Base-by-base conservation (phyloP, 2,888 invertebrate species). In the Macrophya alboannulata region DNA sequence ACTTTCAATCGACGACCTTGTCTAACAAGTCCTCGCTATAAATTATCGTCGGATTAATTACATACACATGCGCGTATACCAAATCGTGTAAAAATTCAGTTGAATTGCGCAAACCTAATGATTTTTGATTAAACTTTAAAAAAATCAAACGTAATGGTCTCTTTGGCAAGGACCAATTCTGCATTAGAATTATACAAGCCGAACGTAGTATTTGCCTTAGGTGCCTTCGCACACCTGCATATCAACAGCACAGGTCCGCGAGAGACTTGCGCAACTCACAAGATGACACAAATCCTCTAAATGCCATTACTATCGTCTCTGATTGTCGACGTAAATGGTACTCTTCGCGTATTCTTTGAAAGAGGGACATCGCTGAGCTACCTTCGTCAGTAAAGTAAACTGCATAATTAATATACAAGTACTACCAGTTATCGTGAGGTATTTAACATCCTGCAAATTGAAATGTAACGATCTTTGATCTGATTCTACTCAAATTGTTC, bases 281-380 rank as follows among this genome's bases (percentile, higher is more conserved):
- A 87, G 90, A 89, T 88, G 88, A 87, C 89, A 90, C 88, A 87
- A 87, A 87, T 90, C 89, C 86, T 88, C 86, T 90, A 90, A 90
- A 90, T 90, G 90, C 90, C 77, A 77, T 90, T 87, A 86, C 88
- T 83, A 59, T 65, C 55, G 62, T 79, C 21, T 83, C 71, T 51
- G 51, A 77, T 77, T 55, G 55, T 62, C 81, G 59, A 62, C 81
- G 43, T 40, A 40, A 43, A 81, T 43, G 62, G 37, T 81, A 59
- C 62, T 62, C 59, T 15, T 40, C 17, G 37, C 25, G 25, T 74
- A 45, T 43, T 85, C 8, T 88, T 89, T 12, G 88, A 43, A 74
- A 71, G 45, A 74, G 25, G 77, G 84, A 76, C 25, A 62, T 17
- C 51, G 55, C 31, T 45, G 37, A 37, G 17, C 15, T 43, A 51